Evolutionary conservation across 2,113 vertebrate species (phyloP).

Genomic region (Mola mola): DNA sequence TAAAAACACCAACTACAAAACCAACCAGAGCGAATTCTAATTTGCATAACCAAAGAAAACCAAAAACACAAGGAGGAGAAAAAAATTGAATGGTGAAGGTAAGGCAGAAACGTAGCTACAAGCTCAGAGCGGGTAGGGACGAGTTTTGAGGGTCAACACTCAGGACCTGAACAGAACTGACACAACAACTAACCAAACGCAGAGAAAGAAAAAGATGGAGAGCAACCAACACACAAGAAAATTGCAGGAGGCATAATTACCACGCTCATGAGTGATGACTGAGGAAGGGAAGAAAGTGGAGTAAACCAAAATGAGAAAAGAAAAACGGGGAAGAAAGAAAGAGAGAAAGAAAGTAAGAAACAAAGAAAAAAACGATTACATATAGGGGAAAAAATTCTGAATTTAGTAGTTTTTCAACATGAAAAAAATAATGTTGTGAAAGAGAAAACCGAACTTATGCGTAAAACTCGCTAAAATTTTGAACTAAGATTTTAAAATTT

Average conservation of each 20-base stretch:
- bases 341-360: conserved; percentile 77
- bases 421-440: too few species aligned
- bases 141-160: conserved; percentile 51
- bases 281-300: conserved; percentile 87
- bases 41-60: conserved; percentile 8
- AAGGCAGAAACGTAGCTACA: conserved; percentile 33
- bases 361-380: conserved; percentile 83
- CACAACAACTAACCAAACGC: conserved; percentile 74
- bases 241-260: conserved; percentile 92
- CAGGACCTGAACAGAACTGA: conserved; percentile 88
- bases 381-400: conserved; percentile 69
- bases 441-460: too few species aligned
- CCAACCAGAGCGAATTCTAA: conserved; percentile 7
- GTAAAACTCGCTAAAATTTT: too few species aligned
- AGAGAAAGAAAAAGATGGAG: conserved; percentile 16
- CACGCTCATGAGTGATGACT: conserved; percentile 95
- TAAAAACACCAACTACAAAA: neutral
- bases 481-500: too few species aligned
- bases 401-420: conserved; percentile 30
- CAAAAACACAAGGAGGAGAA: too few species aligned
- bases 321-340: conserved; percentile 74
- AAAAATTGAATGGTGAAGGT: conserved; percentile 6
- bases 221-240: conserved; percentile 76
- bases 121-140: conserved; percentile 37
- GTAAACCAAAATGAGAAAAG: conserved; percentile 84